These are phyloP conservation scores for Tetraodon nigroviridis DNA, from an alignment of 2,113 vertebrate species.

Conservation along the genomic window DNA sequence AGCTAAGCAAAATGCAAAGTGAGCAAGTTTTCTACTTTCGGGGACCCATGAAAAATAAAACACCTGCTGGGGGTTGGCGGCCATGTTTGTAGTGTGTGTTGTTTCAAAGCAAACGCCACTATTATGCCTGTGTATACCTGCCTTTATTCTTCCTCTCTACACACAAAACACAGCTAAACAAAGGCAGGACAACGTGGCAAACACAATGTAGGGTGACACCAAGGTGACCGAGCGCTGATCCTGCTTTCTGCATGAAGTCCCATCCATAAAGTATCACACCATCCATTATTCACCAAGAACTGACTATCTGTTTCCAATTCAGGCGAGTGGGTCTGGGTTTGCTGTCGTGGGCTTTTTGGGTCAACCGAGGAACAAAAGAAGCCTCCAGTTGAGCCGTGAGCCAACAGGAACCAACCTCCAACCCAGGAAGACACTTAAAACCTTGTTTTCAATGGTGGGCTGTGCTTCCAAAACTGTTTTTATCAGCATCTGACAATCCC, in stretches of 20 bases:
- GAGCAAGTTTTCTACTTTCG: constrained; percentile 2
- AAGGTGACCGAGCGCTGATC: constrained; percentile 21
- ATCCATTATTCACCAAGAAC: constrained; percentile 48
- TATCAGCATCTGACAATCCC: too few species aligned
- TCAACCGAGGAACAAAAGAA: background rate
- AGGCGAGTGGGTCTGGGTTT: constrained; percentile 8
- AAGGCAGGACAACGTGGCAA: constrained; percentile 1
- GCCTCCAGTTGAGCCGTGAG: background rate
- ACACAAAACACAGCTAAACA: constrained; percentile 11
- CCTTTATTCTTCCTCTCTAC: constrained; percentile 5
- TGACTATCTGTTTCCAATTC: constrained; percentile 48
- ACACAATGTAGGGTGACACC: constrained; percentile 3
- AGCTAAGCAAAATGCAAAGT: constrained; percentile 4
- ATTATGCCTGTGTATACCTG: constrained; percentile 28
- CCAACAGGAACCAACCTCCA: background rate
- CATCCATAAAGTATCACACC: constrained; percentile 14
- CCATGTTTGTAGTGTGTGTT: constrained; percentile 3
- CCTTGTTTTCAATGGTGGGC: too few species aligned
- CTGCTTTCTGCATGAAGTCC: background rate
- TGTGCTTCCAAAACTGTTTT: too few species aligned
- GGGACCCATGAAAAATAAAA: background rate
- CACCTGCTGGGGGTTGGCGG: constrained; percentile 1
- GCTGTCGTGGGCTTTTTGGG: background rate
- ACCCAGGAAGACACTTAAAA: too few species aligned
- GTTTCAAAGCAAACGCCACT: constrained; percentile 51